Conservation (phyloP, 2,888 invertebrate species). For the Myathropa florea region DNA sequence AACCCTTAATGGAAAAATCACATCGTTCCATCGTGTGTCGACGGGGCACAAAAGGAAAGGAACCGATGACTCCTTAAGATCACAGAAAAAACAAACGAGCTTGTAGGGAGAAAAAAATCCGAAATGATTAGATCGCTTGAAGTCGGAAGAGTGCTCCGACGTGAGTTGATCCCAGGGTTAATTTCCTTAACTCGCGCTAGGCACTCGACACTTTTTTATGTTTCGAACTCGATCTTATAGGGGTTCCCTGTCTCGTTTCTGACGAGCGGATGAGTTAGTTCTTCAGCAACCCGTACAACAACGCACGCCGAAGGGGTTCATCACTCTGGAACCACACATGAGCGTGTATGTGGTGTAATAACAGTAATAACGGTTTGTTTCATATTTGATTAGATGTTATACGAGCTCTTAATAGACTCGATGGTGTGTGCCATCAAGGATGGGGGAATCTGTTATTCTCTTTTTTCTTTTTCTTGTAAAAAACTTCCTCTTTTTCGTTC, state of each 20-base stretch:
- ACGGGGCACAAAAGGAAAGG: too few species aligned
- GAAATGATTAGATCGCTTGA: conserved; percentile 35
- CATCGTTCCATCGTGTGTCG: background rate
- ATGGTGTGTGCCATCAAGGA: conserved; percentile 23
- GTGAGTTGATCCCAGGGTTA: conserved; percentile 24
- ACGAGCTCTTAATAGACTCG: conserved; percentile 50
- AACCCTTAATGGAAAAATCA: background rate
- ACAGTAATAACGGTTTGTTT: conserved; percentile 67
- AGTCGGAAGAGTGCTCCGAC: conserved; percentile 35
- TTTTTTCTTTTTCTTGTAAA: conserved; percentile 9
- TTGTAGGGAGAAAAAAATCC: background rate
- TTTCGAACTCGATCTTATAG: conserved; percentile 39
- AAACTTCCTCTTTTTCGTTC: conserved; percentile 3
- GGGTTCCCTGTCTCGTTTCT: conserved; percentile 29
- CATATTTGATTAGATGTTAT: conserved; percentile 71
- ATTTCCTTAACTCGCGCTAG: conserved; percentile 56
- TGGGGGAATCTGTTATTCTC: conserved; percentile 9
- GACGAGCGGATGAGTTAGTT: background rate
- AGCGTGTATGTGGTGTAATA: conserved; percentile 52
- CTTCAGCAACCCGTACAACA: conserved; percentile 49
- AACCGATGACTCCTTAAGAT: background rate
- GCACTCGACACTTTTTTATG: conserved; percentile 62
- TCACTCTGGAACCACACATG: conserved; percentile 4
- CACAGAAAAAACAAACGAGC: conserved; percentile 6
- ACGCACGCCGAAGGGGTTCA: background rate